These are phyloP conservation scores for Sebastes iracundus DNA, from an alignment of 2,797 vertebrate genomes.

Conservation along the genomic window DNA sequence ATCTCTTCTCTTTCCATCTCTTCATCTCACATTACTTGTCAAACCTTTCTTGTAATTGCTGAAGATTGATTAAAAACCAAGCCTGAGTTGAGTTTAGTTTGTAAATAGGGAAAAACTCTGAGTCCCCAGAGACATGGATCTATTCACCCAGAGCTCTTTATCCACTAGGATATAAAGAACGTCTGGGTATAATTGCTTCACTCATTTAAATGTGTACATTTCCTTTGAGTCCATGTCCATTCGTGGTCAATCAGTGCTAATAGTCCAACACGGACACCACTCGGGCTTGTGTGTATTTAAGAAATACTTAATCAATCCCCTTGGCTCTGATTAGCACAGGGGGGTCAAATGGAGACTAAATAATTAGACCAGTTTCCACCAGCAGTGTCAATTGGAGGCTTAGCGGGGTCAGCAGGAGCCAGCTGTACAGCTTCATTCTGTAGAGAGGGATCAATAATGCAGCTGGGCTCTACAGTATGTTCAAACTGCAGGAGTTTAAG, in stretches of 20 bases:
- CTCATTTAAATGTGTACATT: slow-evolving; percentile 45
- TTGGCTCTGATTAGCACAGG: slow-evolving; percentile 66
- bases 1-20: neutral
- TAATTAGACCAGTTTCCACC: slow-evolving; percentile 61
- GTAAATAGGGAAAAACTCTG: neutral
- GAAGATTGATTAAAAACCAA: slow-evolving; percentile 8
- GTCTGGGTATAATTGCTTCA: slow-evolving; percentile 12
- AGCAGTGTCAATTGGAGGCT: slow-evolving; percentile 39
- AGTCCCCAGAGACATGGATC: neutral
- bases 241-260: slow-evolving; percentile 56
- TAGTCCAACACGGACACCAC: slow-evolving; percentile 47
- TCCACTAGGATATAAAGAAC: slow-evolving; percentile 8
- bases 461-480: neutral
- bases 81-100: neutral
- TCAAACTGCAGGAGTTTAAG: neutral
- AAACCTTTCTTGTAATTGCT: slow-evolving; percentile 5
- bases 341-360: slow-evolving; percentile 64
- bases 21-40: neutral
- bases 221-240: slow-evolving; percentile 50
- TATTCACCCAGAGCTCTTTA: slow-evolving; percentile 13
- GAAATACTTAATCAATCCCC: slow-evolving; percentile 68
- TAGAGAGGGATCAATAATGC: slow-evolving; percentile 50
- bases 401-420: slow-evolving; percentile 38
- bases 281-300: slow-evolving; percentile 55
- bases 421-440: slow-evolving; percentile 36